Evolutionary conservation across 2,113 vertebrate species (phyloP).

Genomic region (Otus sunia): DNA sequence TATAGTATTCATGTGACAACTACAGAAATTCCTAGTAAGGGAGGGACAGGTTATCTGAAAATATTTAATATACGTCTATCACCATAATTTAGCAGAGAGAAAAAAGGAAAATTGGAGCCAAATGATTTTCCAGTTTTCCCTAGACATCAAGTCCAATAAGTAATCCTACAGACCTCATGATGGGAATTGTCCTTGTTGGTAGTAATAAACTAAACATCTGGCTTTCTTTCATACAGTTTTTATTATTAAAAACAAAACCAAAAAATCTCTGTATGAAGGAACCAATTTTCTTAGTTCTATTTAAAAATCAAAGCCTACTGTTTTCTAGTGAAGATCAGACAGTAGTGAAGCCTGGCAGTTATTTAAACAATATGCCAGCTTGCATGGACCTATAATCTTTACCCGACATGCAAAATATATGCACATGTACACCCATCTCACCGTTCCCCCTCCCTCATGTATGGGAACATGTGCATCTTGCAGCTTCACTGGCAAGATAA

Average conservation of each 20-base stretch:
- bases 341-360: neutral
- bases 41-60: neutral
- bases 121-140: neutral
- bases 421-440: neutral
- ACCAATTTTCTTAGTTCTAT: neutral
- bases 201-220: neutral
- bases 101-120: neutral
- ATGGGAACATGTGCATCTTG: neutral
- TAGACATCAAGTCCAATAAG: neutral
- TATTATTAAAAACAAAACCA: neutral
- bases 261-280: neutral
- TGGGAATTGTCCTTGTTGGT: neutral
- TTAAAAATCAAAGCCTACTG: neutral
- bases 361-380: neutral
- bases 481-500: neutral
- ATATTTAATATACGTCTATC: neutral
- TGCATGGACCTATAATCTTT: neutral
- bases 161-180: neutral
- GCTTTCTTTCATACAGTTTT: neutral
- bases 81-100: neutral
- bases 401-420: neutral
- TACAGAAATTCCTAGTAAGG: neutral
- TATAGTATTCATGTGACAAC: neutral
- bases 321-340: neutral
- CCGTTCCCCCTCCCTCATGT: neutral